phyloP scores from a whole-genome alignment of 2,888 invertebrate genomes.

The Spodoptera littoralis region DNA sequence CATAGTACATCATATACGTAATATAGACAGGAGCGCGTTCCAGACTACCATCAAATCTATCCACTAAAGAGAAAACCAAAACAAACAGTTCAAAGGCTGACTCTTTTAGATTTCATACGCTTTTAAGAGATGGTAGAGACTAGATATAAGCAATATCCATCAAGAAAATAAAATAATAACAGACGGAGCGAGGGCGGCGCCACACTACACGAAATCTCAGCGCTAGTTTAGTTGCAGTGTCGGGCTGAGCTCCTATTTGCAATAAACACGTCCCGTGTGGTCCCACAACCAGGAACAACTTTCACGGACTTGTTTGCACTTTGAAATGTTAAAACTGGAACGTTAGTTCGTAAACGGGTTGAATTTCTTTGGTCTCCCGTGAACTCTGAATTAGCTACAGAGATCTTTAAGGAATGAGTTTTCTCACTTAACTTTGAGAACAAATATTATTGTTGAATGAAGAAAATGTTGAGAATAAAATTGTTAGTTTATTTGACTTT shows the following conservation, averaged over 20 bases:
- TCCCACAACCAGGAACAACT: constrained; percentile 72
- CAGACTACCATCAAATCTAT: constrained; percentile 42
- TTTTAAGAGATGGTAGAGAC: constrained; percentile 40
- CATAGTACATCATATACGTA: background rate
- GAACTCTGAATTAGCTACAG: constrained; percentile 70
- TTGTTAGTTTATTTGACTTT: background rate
- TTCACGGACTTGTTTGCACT: constrained; percentile 78
- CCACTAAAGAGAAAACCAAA: constrained; percentile 36
- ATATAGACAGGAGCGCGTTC: constrained; percentile 5
- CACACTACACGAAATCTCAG: constrained; percentile 61
- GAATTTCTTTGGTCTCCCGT: constrained; percentile 69
- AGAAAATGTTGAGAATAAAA: constrained; percentile 5
- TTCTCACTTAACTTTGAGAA: constrained; percentile 39
- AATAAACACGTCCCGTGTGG: constrained; percentile 80
- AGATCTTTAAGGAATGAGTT: constrained; percentile 55
- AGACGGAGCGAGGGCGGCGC: constrained; percentile 47
- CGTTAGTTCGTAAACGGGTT: constrained; percentile 68
- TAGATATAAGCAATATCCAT: constrained; percentile 67
- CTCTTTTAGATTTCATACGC: constrained; percentile 55
- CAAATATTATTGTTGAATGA: constrained; percentile 18
- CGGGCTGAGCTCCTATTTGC: constrained; percentile 76
- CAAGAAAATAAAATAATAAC: constrained; percentile 70
- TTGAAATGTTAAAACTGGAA: constrained; percentile 76
- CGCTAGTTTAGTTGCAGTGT: constrained; percentile 59
- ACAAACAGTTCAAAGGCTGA: constrained; percentile 48